phyloP scores from a whole-genome alignment of 53 echinoderm and acorn worm species.

The Patiria pectinifera region DNA sequence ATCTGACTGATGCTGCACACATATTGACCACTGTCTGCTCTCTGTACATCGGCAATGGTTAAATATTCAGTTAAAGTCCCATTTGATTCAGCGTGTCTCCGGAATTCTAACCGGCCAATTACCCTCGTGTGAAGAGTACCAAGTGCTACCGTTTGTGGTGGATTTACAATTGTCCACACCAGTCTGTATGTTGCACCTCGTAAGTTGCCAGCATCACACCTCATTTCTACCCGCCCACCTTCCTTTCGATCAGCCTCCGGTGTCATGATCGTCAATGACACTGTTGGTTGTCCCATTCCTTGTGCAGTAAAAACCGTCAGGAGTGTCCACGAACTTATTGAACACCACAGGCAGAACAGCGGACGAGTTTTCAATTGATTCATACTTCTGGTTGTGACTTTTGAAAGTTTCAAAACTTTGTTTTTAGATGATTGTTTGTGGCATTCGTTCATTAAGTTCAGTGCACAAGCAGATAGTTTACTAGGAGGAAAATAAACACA shows the following conservation, averaged over 20 bases:
- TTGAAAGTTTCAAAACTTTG: no score
- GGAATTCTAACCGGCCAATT: not conserved
- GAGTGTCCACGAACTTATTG: no score
- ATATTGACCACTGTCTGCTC: slow-evolving; percentile 22
- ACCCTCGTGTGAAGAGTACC: not conserved
- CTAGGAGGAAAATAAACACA: no score
- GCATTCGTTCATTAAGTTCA: no score
- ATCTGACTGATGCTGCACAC: slow-evolving; percentile 8
- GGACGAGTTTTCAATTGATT: no score
- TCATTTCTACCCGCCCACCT: slow-evolving; percentile 44
- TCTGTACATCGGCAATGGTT: slow-evolving; percentile 27
- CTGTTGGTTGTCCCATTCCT: slow-evolving; percentile 9
- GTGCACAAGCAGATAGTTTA: no score
- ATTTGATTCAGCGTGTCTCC: not conserved
- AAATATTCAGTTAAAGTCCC: slow-evolving; percentile 1
- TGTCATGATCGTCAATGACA: slow-evolving; percentile 23
- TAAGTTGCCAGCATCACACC: slow-evolving; percentile 45
- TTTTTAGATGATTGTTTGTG: no score
- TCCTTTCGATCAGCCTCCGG: slow-evolving; percentile 46
- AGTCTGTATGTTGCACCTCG: not conserved
- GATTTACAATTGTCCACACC: slow-evolving; percentile 7
- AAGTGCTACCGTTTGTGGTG: not conserved
- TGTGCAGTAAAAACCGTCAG: no score
- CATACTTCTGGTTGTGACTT: no score
- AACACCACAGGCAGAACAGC: no score